These are phyloP conservation scores for Cairina moschata DNA, from an alignment of 2,113 vertebrate genomes.

Conservation along the genomic window DNA sequence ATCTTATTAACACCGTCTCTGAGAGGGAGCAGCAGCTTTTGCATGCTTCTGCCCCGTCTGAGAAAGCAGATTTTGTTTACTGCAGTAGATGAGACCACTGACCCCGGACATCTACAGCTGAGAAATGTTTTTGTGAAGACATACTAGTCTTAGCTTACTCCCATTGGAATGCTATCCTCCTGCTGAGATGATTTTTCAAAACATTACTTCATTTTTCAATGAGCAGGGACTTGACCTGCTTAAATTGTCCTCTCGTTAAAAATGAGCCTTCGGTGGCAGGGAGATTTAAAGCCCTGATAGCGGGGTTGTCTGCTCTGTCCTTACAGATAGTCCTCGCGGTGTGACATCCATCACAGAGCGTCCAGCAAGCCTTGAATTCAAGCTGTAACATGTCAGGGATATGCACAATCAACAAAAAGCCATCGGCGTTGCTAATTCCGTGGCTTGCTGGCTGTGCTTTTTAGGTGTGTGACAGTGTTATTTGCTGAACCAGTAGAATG, in stretches of 20 bases:
- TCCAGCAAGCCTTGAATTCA: background rate
- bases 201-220: slow-evolving; percentile 18
- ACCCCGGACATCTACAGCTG: slow-evolving; percentile 15
- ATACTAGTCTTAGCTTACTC: background rate
- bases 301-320: background rate
- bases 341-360: background rate
- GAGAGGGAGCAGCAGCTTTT: background rate
- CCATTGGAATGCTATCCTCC: background rate
- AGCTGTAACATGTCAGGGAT: accelerated
- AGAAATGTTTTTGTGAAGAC: slow-evolving; percentile 36
- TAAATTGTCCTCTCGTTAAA: background rate
- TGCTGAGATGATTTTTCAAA: slow-evolving; percentile 10
- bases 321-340: background rate
- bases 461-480: background rate
- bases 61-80: slow-evolving; percentile 12
- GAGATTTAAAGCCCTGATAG: background rate
- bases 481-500: background rate
- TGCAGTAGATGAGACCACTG: background rate
- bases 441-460: background rate
- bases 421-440: accelerated
- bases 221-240: background rate
- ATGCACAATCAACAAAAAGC: background rate
- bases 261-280: background rate
- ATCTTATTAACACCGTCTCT: background rate
- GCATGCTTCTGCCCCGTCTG: background rate